phyloP scores from a whole-genome alignment of 1,140 invertebrate species.

The Pachyrhynchus sulphureomaculatus region DNA sequence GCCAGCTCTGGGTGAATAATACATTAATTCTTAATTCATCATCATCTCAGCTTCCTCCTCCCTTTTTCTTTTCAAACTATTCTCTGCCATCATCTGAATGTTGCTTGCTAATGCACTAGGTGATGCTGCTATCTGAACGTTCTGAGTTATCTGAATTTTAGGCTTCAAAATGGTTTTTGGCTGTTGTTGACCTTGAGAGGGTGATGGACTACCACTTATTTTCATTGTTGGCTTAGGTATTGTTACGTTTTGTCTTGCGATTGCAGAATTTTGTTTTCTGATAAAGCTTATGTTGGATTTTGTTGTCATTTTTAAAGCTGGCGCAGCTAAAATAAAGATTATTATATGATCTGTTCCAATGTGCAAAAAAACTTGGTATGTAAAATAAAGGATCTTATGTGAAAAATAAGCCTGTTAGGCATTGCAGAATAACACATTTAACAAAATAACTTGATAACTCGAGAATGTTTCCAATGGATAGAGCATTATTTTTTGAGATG shows the following conservation, averaged over 20 bases:
- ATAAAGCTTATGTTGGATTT: slow-evolving; percentile 53
- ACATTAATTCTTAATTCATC: background rate
- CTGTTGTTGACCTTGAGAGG: slow-evolving; percentile 50
- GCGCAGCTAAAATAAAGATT: slow-evolving; percentile 16
- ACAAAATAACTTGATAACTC: no score
- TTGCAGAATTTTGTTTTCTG: slow-evolving; percentile 45
- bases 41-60: slow-evolving; percentile 60
- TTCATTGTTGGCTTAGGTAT: slow-evolving; percentile 75
- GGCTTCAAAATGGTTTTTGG: slow-evolving; percentile 60
- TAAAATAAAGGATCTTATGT: background rate
- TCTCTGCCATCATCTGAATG: slow-evolving; percentile 33
- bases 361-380: background rate
- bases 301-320: slow-evolving; percentile 49
- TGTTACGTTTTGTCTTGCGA: slow-evolving; percentile 63
- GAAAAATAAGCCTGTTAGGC: no score
- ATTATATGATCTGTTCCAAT: background rate
- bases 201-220: slow-evolving; percentile 49
- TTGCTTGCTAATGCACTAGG: slow-evolving; percentile 49
- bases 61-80: slow-evolving; percentile 59
- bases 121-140: slow-evolving; percentile 51
- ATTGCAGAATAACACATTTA: no score
- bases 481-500: no score
- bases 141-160: slow-evolving; percentile 63
- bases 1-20: no score
- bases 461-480: no score